Evolutionary conservation across 2,888 invertebrate species (phyloP), one percentile per base, ranked within the genome.

Genomic region (Tanytarsus gracilentus): DNA sequence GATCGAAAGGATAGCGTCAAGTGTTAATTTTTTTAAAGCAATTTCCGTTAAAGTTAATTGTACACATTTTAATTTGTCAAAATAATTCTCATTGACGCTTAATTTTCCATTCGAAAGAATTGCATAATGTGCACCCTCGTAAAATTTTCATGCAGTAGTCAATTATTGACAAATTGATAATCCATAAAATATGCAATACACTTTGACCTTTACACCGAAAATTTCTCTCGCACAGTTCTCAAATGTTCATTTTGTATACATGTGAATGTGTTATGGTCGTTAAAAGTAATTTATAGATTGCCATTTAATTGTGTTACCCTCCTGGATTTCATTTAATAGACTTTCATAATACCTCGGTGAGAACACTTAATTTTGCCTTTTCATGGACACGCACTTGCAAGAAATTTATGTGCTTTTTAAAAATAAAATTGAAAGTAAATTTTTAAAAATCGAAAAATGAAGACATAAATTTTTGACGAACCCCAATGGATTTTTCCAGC

Each of bases 201-300:
- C 40, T 55, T 27, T 55, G 55, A 55, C 39, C 55, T 55, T 55
- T 55, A 55, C 55, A 55, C 39, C 55, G 40, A 55, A 40, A 21
- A n/a, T n/a, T n/a, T n/a, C n/a, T n/a, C n/a, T n/a, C n/a, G n/a
- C n/a, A n/a, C n/a, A n/a, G n/a, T n/a, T n/a, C n/a, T n/a, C n/a
- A n/a, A n/a, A n/a, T n/a, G n/a, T n/a, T n/a, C n/a, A n/a, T n/a
- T n/a, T n/a, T n/a, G n/a, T n/a, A n/a, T n/a, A n/a, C n/a, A n/a
- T n/a, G n/a, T n/a, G n/a, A n/a, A 27, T 40, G 40, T 55, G 39
- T 44, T 44, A 14, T 55, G 39, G 55, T 55, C 55, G 33, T 55
- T 53, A 53, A 53, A 53, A 53, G 53, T 53, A 33, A 55, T 55
- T 55, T 55, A 55, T 55, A 55, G 55, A 55, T 55, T 55, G 55